Conservation (phyloP, 2,113 vertebrate species). For the Megalops atlanticus region DNA sequence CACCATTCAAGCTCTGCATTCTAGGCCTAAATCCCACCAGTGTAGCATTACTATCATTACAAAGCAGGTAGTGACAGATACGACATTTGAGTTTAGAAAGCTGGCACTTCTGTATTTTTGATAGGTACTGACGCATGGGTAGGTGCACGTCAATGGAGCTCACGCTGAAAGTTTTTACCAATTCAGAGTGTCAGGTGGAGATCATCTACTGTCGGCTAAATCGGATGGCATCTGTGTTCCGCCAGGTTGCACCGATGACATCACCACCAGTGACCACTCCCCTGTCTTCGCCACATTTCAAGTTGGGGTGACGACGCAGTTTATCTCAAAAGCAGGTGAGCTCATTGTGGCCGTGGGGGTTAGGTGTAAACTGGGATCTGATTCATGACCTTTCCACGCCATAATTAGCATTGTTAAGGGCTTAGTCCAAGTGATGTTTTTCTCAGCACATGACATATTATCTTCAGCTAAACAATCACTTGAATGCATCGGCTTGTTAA, state of each 20-base stretch:
- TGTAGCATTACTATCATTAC: neutral
- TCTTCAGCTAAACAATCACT: neutral
- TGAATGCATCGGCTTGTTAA: neutral
- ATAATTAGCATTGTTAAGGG: neutral
- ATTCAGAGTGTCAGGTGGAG: neutral
- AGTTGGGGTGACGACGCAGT: slow-evolving; percentile 75
- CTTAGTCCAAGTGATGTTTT: neutral
- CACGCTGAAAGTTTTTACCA: neutral
- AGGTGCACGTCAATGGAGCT: neutral
- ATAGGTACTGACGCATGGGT: too few species aligned
- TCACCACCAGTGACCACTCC: slow-evolving; percentile 85
- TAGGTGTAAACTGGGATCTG: neutral
- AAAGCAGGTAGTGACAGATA: too few species aligned
- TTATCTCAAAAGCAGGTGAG: slow-evolving; percentile 75
- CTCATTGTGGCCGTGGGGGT: slow-evolving; percentile 18
- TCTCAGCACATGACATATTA: neutral
- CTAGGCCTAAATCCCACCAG: too few species aligned
- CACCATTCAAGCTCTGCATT: neutral
- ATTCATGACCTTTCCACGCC: neutral
- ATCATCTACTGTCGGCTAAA: neutral
- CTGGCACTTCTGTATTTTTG: too few species aligned
- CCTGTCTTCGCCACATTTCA: slow-evolving; percentile 88
- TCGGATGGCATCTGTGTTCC: neutral
- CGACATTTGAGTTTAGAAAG: too few species aligned
- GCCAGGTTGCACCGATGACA: slow-evolving; percentile 84